Conservation (phyloP, 92 coral and sea anemone genomes). For the Siderastrea radians region DNA sequence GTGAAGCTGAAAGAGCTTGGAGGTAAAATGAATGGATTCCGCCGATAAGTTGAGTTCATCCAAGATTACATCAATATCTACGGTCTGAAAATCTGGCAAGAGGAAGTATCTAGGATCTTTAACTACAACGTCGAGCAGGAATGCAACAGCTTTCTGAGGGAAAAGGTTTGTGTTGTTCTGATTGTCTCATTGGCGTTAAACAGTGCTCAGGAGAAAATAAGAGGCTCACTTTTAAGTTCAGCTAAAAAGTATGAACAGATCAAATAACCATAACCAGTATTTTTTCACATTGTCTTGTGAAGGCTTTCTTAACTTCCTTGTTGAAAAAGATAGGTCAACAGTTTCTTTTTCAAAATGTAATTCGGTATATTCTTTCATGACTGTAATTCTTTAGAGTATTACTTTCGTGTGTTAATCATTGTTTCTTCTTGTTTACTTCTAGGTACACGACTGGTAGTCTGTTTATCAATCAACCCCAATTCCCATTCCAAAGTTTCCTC, state of each 20-base stretch:
- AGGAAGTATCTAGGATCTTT: conserved; percentile 93
- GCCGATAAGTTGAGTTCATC: conserved; percentile 96
- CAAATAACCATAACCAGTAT: too few relatives aligned
- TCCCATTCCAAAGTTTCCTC: conserved; percentile 98
- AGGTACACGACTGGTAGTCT: conserved; percentile 97
- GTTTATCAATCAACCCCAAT: conserved; percentile 97
- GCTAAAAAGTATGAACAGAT: too few relatives aligned
- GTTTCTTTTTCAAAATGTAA: too few relatives aligned
- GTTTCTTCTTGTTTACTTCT: neutral
- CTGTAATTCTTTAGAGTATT: too few relatives aligned
- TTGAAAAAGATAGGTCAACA: too few relatives aligned
- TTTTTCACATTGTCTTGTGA: too few relatives aligned
- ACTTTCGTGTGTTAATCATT: too few relatives aligned
- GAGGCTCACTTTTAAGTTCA: too few relatives aligned
- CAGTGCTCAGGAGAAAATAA: too few relatives aligned
- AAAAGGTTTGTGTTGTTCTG: conserved; percentile 70
- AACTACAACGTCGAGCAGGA: conserved; percentile 99
- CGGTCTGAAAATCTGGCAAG: conserved; percentile 99
- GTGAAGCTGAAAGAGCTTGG: conserved; percentile 82
- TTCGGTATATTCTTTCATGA: too few relatives aligned
- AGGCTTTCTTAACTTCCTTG: too few relatives aligned
- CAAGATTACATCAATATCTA: conserved; percentile 99
- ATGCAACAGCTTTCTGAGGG: conserved; percentile 97
- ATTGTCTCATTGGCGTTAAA: neutral
- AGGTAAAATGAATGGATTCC: conserved; percentile 94